Base-by-base conservation (phyloP, 2,113 vertebrate species). In the Macrotis lagotis region DNA sequence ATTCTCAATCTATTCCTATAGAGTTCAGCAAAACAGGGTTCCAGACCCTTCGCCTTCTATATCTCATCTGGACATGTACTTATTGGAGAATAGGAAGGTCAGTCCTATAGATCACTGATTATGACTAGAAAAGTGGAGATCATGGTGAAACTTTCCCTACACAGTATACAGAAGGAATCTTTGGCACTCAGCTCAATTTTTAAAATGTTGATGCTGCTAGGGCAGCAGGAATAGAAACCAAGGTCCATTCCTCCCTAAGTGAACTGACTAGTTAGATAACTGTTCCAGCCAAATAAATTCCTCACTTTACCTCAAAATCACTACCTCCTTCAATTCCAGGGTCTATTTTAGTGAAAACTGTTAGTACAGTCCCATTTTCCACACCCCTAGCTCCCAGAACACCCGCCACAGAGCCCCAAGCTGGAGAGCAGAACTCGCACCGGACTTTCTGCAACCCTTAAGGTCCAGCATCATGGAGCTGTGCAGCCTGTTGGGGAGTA, bases 401-500 rank as follows among this genome's bases (percentile, higher is more conserved):
- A 88, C 47, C 91, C 37, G 0, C 89, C 88, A 0, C 1, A 88
- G 93, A 0, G 28, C 53, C 91, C 28, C 2, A 83, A 2, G 92
- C 93, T 50, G 89, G 93, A 93, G 88, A 97, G 93, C 89, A 94
- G 94, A 96, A 88, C 95, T 95, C 94, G 25, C 97, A 98, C 97
- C 97, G 1, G 52, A 98, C 96, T 98, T 98, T 94, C 98, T 98
- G 95, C 53, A 94, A 51, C 96, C 97, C 0, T 37, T 53, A 24
- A 96, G 96, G 96, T 96, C 97, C 28, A 92, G 93, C 88, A 95
- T 91, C 92, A 53, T 0, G 28, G 93, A 90, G 94, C 94, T 94
- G 92, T 24, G 83, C 91, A 96, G 97, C 91, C 95, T 48, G n/a
- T 94, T 97, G 83, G 96, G 97, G 92, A 98, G 95, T 0, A 93